Evolutionary conservation across 2,797 vertebrate genomes (phyloP), one percentile per base, ranked within the genome.

Genomic region (Petrocephalus schoutedeni): DNA sequence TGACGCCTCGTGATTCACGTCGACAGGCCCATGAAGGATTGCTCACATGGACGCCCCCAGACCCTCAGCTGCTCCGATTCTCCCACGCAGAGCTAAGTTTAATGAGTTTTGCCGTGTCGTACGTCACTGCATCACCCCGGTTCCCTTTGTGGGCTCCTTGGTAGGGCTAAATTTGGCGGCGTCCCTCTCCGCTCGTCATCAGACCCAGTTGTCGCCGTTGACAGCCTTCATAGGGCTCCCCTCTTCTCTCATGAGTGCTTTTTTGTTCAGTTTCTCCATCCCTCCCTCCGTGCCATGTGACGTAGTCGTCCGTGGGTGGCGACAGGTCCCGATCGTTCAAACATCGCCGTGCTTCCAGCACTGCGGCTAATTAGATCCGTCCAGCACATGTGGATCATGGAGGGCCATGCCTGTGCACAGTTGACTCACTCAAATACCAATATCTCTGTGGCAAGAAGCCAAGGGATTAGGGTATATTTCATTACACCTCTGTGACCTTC

Each of bases 351-450:
- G 74, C 36, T 6, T 9, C 74, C 19, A 49, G 41, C 41, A n/a
- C 41, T 49, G 41, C 16, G 0, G 41, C 74, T 80, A 80, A 80
- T 80, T 80, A 80, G 41, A 80, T 41, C 41, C 41, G 9, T 80
- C 74, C 41, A 9, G 36, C 74, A 49, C 36, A 80, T n/a, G 36
- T n/a, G 74, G 41, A 49, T 80, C 9, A 36, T 0, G 19, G 74
- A 80, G 74, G 74, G 19, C 74, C 82, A 56, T 2, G 82, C 51
- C 14, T 32, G 23, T 23, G 21, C 49, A 84, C 82, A 84, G 82
- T 49, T 56, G 51, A 84, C 82, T 56, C 53, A 84, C 53, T 84
- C 51, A 80, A 49, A 80, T 36, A 80, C 41, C 74, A 80, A 80
- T 80, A 80, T 80, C 41, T 80, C 74, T 49, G 74, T 14, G 1